Evolutionary conservation across 2,113 vertebrate species (phyloP), one percentile per base, ranked within the genome.

Genomic region (Guaruba guarouba): DNA sequence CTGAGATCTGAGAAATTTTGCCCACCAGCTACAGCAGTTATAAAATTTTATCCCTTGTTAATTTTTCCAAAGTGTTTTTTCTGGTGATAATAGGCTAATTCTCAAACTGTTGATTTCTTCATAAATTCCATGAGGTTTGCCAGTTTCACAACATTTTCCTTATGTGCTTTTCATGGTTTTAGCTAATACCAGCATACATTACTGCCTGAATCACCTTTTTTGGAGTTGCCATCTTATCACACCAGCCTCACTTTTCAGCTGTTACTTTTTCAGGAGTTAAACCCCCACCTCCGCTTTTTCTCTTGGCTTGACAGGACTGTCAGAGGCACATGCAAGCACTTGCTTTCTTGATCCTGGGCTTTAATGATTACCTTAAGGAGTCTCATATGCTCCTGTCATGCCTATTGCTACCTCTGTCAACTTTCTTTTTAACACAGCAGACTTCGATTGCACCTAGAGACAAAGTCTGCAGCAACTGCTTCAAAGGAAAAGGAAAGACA

Each of bases 321-420:
- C 78, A 88, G 74, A 94, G 86, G 92, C 88, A 76, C 92, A 82
- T 68, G 44, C 86, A 92, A 79, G 86, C 86, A 87, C 67, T 91
- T 82, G 77, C 83, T 95, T 88, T 87, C 92, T 94, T 94, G 91
- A 93, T 96, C 92, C 83, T 92, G 41, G 77, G 74, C 74, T 93
- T 92, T 93, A 95, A 95, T 91, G 86, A 95, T 96, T 84, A 94
- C 52, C 70, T 96, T 93, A 96, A 95, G 92, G 67, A 96, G 62
- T 79, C 91, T 96, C 93, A 91, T 91, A 93, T 92, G 86, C 77
- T 96, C 86, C 88, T 95, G 90, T 93, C 95, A 94, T 90, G 69
- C 80, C 93, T 96, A 91, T 84, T 94, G 62, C 93, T 95, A 91
- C 86, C 81, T 86, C 93, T 92, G 92, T 92, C 93, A 94, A 81